Evolutionary conservation across 2,888 invertebrate species (phyloP).

Genomic region (Baronia brevicornis): DNA sequence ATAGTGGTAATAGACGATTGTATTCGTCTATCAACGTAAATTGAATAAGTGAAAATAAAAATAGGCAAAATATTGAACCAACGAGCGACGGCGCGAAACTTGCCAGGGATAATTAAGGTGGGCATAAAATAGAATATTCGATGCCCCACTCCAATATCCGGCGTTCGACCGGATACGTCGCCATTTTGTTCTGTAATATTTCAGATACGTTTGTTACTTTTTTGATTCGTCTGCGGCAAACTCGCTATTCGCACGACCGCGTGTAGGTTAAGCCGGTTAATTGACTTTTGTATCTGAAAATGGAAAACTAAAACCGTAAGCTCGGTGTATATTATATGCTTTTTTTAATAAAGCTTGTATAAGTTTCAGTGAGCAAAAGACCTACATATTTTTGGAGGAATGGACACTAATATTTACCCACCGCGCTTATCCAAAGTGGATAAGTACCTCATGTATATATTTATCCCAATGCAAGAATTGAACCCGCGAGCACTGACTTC

Average conservation of each 20-base stretch:
- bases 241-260: conserved; percentile 2
- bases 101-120: conserved; percentile 61
- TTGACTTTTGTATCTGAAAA: conserved; percentile 10
- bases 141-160: conserved; percentile 54
- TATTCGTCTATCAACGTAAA: no score
- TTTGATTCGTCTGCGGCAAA: conserved; percentile 18
- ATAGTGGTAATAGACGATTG: no score
- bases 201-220: conserved; percentile 26
- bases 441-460: no score
- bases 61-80: conserved; percentile 20
- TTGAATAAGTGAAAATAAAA: conserved; percentile 10
- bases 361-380: no score
- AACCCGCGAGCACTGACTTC: no score
- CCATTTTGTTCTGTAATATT: conserved; percentile 48
- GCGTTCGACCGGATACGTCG: conserved; percentile 34
- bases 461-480: no score
- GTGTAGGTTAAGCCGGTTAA: conserved; percentile 8
- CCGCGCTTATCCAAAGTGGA: no score
- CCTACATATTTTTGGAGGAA: no score
- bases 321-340: no score
- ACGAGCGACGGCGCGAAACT: conserved; percentile 43
- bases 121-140: conserved; percentile 67
- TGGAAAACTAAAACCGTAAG: neutral
- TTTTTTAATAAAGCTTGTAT: no score
- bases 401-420: no score